A percentile compares a stretch with the other conserved stretches of the same genome.
These are phyloP conservation scores for Microtus montanus DNA, from an alignment of 2,113 vertebrate species.

Conservation along the genomic window DNA sequence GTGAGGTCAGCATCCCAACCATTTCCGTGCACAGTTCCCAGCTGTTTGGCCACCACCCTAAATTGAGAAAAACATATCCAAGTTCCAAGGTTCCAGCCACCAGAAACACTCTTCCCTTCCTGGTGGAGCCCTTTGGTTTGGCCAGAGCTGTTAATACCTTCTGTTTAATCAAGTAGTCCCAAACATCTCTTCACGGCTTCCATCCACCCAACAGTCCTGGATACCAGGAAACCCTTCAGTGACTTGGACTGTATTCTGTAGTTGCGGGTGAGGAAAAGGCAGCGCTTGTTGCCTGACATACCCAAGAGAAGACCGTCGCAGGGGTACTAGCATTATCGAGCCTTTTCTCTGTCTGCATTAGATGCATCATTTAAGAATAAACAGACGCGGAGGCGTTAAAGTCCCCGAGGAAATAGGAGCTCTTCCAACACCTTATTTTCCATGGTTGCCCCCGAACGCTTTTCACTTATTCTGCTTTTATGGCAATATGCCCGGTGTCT, in stretches of 20 bases:
- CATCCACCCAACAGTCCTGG: neutral
- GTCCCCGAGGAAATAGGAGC: neutral
- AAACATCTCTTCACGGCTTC: neutral
- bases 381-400: neutral
- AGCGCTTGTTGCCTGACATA: neutral
- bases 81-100: constrained; percentile 17
- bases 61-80: constrained; percentile 44
- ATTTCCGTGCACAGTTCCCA: neutral
- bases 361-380: neutral
- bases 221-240: neutral
- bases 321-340: neutral
- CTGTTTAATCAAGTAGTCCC: constrained; percentile 1
- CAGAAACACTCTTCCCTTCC: neutral
- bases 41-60: constrained; percentile 20
- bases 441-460: neutral
- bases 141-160: neutral
- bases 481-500: constrained; percentile 20
- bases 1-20: neutral
- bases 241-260: neutral
- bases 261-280: neutral
- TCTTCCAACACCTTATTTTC: constrained; percentile 32
- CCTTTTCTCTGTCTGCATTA: neutral
- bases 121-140: neutral
- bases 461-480: constrained; percentile 31
- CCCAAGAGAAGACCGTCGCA: neutral